These are phyloP conservation scores for Austrolebias charrua DNA, from an alignment of 2,797 vertebrate genomes.

Conservation along the genomic window DNA sequence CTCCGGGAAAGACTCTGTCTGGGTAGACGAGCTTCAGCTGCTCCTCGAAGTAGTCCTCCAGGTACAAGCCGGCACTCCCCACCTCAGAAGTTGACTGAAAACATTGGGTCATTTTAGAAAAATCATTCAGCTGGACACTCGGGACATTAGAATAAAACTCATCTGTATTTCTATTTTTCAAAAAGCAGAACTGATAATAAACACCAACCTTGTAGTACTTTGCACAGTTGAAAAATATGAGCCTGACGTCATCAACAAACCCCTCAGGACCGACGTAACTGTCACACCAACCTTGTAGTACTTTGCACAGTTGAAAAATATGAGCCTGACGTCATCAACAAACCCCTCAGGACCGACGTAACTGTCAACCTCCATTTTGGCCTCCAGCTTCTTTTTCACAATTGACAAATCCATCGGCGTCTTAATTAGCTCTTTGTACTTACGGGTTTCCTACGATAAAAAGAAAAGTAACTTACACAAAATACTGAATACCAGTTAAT, in stretches of 20 bases:
- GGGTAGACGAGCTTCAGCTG: constrained; percentile 88
- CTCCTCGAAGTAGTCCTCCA: constrained; percentile 92
- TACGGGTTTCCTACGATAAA: constrained; percentile 71
- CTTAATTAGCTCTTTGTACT: constrained; percentile 96
- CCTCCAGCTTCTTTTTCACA: constrained; percentile 86
- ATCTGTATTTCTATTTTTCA: background rate
- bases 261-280: constrained; percentile 83
- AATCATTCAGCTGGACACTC: too few relatives aligned
- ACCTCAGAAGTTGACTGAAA: constrained; percentile 91
- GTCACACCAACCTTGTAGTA: constrained; percentile 99
- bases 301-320: constrained; percentile 97
- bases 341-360: constrained; percentile 85
- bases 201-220: constrained; percentile 92
- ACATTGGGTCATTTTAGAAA: background rate
- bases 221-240: constrained; percentile 97
- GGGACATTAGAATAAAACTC: background rate
- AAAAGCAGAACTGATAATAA: background rate
- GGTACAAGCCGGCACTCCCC: constrained; percentile 89
- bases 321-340: constrained; percentile 89
- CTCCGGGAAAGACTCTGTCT: constrained; percentile 82
- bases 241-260: constrained; percentile 89
- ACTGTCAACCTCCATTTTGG: constrained; percentile 69
- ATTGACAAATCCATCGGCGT: constrained; percentile 94
- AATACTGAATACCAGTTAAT: too few relatives aligned
- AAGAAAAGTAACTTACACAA: background rate